phyloP scores from a whole-genome alignment of 1,140 invertebrate genomes.

The Limonius californicus region DNA sequence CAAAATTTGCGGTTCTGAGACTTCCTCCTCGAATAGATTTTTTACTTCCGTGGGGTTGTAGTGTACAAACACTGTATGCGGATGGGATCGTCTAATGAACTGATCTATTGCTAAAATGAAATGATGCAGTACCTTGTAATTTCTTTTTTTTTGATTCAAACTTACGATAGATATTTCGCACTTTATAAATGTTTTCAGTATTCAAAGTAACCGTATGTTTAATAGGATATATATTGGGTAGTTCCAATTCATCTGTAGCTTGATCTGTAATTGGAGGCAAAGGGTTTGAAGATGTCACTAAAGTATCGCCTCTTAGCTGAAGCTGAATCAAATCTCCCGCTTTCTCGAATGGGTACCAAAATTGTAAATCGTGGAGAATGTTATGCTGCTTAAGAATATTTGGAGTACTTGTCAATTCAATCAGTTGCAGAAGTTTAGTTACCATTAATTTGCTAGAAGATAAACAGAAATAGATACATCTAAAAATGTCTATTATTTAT shows the following conservation, averaged over 20 bases:
- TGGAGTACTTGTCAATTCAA: slow-evolving; percentile 58
- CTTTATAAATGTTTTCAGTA: slow-evolving; percentile 60
- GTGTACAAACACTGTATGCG: slow-evolving; percentile 72
- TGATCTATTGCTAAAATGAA: slow-evolving; percentile 54
- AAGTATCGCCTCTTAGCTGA: slow-evolving; percentile 56
- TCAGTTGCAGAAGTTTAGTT: slow-evolving; percentile 67
- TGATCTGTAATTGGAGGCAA: slow-evolving; percentile 54
- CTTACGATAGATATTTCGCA: slow-evolving; percentile 67
- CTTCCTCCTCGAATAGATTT: slow-evolving; percentile 64
- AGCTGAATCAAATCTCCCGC: slow-evolving; percentile 63
- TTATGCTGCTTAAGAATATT: slow-evolving; percentile 53
- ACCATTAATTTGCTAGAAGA: slow-evolving; percentile 62
- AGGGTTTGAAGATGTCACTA: slow-evolving; percentile 61
- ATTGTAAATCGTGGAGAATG: slow-evolving; percentile 55
- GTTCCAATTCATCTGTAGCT: slow-evolving; percentile 45
- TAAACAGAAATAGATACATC: slow-evolving; percentile 26
- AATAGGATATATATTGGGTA: slow-evolving; percentile 71
- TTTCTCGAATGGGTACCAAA: slow-evolving; percentile 56
- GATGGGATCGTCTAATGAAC: slow-evolving; percentile 49
- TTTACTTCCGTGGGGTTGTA: slow-evolving; percentile 59
- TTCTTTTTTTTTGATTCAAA: slow-evolving; percentile 30
- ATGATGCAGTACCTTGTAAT: too few relatives aligned
- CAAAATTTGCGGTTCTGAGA: slow-evolving; percentile 61
- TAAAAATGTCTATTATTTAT: slow-evolving; percentile 8
- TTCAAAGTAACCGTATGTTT: slow-evolving; percentile 64